Evolutionary conservation across 64 coral and sea anemone species (phyloP).

Genomic region (Stichodactyla mertensii): DNA sequence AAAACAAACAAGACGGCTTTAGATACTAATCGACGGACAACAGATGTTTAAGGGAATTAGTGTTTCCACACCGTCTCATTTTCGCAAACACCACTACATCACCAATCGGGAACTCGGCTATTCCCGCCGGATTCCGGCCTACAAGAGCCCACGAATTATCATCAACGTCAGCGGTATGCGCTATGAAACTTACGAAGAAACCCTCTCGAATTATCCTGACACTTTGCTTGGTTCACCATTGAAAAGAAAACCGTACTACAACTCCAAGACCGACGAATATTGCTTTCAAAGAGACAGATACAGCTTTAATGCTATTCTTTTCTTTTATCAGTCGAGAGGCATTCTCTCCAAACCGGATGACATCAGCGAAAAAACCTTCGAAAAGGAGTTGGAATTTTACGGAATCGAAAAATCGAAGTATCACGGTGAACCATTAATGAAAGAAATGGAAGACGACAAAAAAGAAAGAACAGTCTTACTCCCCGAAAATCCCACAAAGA

Average conservation of each 20-base stretch:
- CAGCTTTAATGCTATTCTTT: constrained; percentile 76
- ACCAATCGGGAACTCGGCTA: constrained; percentile 2
- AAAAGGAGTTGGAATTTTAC: constrained; percentile 65
- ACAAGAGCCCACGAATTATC: constrained; percentile 48
- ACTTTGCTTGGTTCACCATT: constrained; percentile 66
- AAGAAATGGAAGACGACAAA: neutral
- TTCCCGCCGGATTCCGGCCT: constrained; percentile 10
- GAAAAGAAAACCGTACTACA: constrained; percentile 50
- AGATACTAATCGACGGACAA: neutral
- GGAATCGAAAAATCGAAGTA: constrained; percentile 31
- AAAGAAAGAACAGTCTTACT: neutral
- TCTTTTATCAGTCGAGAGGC: constrained; percentile 82
- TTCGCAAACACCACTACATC: neutral
- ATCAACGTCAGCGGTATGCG: constrained; percentile 75
- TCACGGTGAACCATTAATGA: neutral
- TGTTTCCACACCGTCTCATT: constrained; percentile 1
- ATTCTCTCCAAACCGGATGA: constrained; percentile 72
- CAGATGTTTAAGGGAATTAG: constrained; percentile 26
- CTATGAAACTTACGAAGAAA: constrained; percentile 78
- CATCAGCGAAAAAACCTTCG: constrained; percentile 41
- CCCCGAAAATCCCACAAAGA: constrained; percentile 34
- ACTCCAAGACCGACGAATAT: constrained; percentile 60
- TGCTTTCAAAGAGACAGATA: constrained; percentile 61
- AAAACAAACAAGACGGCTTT: neutral
- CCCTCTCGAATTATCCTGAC: constrained; percentile 66